phyloP scores from a whole-genome alignment of 1,140 invertebrate species.

The Manduca sexta region DNA sequence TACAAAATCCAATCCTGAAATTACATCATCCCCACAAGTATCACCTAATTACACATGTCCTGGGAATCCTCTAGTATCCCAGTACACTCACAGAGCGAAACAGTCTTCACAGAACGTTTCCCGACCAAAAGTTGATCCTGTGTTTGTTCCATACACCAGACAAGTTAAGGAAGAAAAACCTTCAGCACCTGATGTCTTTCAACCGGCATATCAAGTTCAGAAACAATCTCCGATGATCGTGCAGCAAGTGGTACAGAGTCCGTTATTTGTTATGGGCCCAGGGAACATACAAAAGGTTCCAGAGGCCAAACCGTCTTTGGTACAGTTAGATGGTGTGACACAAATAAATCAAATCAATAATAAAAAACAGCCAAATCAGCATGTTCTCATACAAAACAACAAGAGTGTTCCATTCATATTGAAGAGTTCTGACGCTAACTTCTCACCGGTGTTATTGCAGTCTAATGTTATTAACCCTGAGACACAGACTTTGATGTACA shows the following conservation, averaged over 20 bases:
- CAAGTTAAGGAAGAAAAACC: constrained; percentile 37
- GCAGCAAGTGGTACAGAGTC: constrained; percentile 58
- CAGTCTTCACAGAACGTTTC: constrained; percentile 17
- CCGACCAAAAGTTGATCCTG: constrained; percentile 40
- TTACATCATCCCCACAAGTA: constrained; percentile 30
- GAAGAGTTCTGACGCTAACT: constrained; percentile 57
- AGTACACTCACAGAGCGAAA: constrained; percentile 41
- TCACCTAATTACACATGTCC: constrained; percentile 38
- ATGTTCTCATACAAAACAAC: constrained; percentile 68
- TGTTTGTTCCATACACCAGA: constrained; percentile 37
- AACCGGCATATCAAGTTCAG: constrained; percentile 29
- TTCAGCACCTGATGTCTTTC: constrained; percentile 38
- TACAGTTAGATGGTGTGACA: constrained; percentile 40
- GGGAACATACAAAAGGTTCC: constrained; percentile 45
- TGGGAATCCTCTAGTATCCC: constrained; percentile 59
- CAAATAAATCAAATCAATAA: constrained; percentile 39
- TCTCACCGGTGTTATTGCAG: constrained; percentile 64
- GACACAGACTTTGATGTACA: constrained; percentile 75
- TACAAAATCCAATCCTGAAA: constrained; percentile 34
- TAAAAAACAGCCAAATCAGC: constrained; percentile 39
- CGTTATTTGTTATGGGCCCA: constrained; percentile 54
- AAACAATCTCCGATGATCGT: constrained; percentile 51
- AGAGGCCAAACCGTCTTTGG: constrained; percentile 37
- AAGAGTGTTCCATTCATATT: constrained; percentile 62
- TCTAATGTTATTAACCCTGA: constrained; percentile 62